Percentiles rank a stretch among this genome's conserved stretches.
Evolutionary conservation across 2,113 vertebrate genomes (phyloP).

Genomic region (Pseudopodoces humilis): DNA sequence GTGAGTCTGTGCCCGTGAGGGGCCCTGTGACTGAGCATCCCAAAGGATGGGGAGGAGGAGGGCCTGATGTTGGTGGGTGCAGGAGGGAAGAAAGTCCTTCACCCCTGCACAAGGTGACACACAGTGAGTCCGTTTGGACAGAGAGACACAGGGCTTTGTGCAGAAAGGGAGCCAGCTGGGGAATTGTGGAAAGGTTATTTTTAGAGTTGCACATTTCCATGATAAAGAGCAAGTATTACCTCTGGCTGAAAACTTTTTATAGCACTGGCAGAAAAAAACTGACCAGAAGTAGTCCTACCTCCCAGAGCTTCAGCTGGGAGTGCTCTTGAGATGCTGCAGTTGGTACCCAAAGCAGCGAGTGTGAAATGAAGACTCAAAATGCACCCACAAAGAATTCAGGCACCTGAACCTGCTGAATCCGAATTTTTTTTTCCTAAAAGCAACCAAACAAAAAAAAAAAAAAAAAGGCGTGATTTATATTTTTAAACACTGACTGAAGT

Average conservation of each 20-base stretch:
- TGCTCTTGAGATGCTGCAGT: not conserved
- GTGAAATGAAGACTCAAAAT: not conserved
- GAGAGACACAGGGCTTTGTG: not conserved
- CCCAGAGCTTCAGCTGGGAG: not conserved
- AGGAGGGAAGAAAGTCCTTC: not conserved
- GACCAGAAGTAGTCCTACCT: not conserved
- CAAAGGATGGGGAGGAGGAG: not conserved
- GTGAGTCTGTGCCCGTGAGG: fast-evolving
- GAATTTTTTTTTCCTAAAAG: not conserved
- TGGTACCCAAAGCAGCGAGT: not conserved
- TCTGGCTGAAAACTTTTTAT: not conserved
- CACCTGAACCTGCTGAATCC: not conserved
- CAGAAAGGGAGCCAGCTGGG: not conserved
- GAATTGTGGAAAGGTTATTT: constrained; percentile 1
- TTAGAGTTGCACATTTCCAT: constrained; percentile 7
- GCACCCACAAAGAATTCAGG: not conserved
- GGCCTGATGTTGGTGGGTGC: not conserved
- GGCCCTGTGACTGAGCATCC: not conserved
- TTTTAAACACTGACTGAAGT: not conserved
- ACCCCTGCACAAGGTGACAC: not conserved
- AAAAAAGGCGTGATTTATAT: not conserved
- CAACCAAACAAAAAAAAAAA: no score
- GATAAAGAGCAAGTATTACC: constrained; percentile 12
- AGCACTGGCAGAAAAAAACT: not conserved
- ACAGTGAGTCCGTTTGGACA: not conserved